phyloP scores from a whole-genome alignment of 2,797 vertebrate genomes.

The Urocyon cinereoargenteus region DNA sequence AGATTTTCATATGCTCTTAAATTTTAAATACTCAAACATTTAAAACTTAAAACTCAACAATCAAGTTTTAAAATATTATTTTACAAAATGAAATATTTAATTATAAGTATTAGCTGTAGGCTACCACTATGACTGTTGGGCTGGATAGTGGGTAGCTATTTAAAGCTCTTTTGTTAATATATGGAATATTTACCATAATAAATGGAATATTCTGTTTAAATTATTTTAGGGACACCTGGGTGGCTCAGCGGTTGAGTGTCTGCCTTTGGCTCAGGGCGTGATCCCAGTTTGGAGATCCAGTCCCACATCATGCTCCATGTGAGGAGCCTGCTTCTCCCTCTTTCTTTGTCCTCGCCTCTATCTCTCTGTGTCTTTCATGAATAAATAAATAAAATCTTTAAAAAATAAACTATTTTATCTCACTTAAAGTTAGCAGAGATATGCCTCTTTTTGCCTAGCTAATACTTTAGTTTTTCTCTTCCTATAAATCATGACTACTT shows the following conservation, averaged over 20 bases:
- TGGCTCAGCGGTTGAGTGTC: no score
- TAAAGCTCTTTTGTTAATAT: neutral
- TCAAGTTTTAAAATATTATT: constrained; percentile 36
- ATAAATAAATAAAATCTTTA: no score
- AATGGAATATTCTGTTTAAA: neutral
- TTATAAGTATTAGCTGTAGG: neutral
- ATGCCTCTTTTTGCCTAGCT: neutral
- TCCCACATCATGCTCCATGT: no score
- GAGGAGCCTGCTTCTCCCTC: no score
- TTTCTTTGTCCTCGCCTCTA: no score
- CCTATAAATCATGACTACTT: neutral
- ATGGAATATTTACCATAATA: neutral
- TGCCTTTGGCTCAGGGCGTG: no score
- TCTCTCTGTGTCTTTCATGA: no score
- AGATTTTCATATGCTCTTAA: constrained; percentile 66
- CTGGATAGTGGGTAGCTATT: neutral
- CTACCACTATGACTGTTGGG: neutral
- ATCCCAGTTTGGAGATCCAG: no score
- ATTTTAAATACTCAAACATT: constrained; percentile 74
- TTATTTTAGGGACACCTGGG: no score
- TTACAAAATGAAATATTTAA: constrained; percentile 29
- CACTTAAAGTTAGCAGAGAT: neutral
- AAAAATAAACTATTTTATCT: neutral
- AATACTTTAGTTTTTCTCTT: neutral
- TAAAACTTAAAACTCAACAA: neutral